Percentiles rank a stretch among this genome's conserved stretches.
phyloP scores from a whole-genome alignment of 2,888 invertebrate species.

The Leptogaster cylindrica region DNA sequence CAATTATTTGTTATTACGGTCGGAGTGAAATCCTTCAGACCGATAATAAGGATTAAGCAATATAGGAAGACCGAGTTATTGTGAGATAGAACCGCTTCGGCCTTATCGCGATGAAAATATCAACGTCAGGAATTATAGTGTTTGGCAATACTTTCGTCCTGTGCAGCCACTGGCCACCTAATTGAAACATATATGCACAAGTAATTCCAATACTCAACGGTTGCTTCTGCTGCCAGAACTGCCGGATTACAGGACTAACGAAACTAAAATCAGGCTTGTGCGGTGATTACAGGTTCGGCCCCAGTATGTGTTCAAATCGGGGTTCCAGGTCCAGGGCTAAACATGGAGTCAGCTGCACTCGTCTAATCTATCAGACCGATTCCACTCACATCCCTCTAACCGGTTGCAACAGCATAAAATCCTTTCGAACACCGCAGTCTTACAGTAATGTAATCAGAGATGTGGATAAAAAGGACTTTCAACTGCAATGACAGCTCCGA shows the following conservation, averaged over 20 bases:
- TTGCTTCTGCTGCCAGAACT: not conserved
- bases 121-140: not conserved
- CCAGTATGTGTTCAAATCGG: too few relatives aligned
- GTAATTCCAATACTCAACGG: not conserved
- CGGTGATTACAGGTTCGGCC: not conserved
- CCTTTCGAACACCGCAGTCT: not conserved
- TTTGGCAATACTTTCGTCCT: not conserved
- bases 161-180: not conserved
- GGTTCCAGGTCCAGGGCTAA: too few relatives aligned
- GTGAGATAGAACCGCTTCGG: not conserved
- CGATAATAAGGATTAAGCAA: slow-evolving; percentile 31
- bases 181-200: slow-evolving; percentile 6
- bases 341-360: not conserved
- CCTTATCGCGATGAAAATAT: not conserved
- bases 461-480: not conserved
- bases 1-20: slow-evolving; percentile 37
- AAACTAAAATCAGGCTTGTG: not conserved
- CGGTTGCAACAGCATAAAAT: not conserved
- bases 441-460: not conserved
- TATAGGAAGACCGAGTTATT: not conserved
- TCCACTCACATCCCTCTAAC: not conserved
- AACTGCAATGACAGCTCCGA: not conserved
- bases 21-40: slow-evolving; percentile 12
- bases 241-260: not conserved
- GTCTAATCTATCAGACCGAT: not conserved